These are phyloP conservation scores for Drosophila cognata DNA, from an alignment of 2,888 invertebrate genomes.

Conservation along the genomic window DNA sequence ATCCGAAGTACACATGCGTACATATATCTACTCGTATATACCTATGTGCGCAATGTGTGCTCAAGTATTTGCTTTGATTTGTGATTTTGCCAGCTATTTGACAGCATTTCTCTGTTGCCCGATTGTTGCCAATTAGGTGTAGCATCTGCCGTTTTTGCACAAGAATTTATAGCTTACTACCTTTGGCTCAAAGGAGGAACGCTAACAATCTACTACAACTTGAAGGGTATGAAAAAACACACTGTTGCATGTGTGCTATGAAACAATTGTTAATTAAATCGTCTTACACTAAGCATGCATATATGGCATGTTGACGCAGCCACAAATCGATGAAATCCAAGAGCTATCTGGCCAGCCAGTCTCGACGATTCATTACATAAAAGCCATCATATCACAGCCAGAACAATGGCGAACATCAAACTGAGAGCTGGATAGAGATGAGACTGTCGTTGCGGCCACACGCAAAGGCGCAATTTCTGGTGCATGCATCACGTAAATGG, in stretches of 20 bases:
- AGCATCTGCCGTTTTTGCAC: slow-evolving; percentile 3
- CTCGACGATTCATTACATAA: slow-evolving; percentile 37
- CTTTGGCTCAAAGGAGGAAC: neutral
- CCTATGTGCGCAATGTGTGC: neutral
- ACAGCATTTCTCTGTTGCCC: neutral
- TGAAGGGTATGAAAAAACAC: slow-evolving; percentile 1
- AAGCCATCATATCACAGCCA: slow-evolving; percentile 30
- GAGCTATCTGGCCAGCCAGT: neutral
- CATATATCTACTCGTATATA: neutral
- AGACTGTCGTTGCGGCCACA: slow-evolving; percentile 43
- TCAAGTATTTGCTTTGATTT: slow-evolving; percentile 12
- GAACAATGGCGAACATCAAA: slow-evolving; percentile 12
- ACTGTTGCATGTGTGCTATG: slow-evolving; percentile 29
- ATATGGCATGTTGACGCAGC: slow-evolving; percentile 42
- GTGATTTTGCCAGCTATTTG: slow-evolving; percentile 8
- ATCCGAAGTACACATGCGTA: neutral
- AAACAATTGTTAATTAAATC: slow-evolving; percentile 51
- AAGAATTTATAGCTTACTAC: slow-evolving; percentile 2
- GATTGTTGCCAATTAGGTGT: slow-evolving; percentile 12
- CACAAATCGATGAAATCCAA: slow-evolving; percentile 46
- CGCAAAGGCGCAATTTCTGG: slow-evolving; percentile 67
- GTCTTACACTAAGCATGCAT: slow-evolving; percentile 29
- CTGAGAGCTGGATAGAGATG: slow-evolving; percentile 17
- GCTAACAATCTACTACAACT: slow-evolving; percentile 11
- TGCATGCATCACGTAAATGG: slow-evolving; percentile 71